phyloP scores from a whole-genome alignment of 2,888 invertebrate species.

The Diarsia dahlii region DNA sequence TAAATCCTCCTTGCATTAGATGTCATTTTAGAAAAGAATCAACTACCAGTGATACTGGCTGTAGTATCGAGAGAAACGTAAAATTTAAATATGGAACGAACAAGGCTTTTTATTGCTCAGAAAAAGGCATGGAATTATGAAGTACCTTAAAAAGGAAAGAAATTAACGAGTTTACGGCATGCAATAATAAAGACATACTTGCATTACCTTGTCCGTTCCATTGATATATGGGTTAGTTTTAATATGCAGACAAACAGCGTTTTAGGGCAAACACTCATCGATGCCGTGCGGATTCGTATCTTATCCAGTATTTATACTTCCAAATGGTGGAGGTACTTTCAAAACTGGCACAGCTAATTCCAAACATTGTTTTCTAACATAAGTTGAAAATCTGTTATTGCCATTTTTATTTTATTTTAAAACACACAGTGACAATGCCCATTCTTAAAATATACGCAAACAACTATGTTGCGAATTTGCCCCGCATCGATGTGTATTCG shows the following conservation, averaged over 20 bases:
- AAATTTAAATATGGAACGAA: constrained; percentile 20
- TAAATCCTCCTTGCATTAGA: constrained; percentile 17
- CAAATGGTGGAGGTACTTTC: not conserved
- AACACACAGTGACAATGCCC: not conserved
- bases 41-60: constrained; percentile 6
- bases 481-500: constrained; percentile 47
- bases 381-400: not conserved
- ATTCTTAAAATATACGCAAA: not conserved
- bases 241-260: constrained; percentile 6
- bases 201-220: constrained; percentile 20
- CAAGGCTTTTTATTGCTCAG: not conserved
- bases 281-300: not conserved
- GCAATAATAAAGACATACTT: not conserved
- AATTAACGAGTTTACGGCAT: not conserved
- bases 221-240: constrained; percentile 31
- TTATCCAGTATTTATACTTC: not conserved
- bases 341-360: not conserved
- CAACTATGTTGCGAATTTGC: not conserved
- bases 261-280: constrained; percentile 3
- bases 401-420: not conserved
- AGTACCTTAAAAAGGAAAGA: not conserved
- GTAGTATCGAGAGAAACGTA: not conserved
- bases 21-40: constrained; percentile 23
- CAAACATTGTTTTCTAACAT: not conserved
- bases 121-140: not conserved